Evolutionary conservation across 2,113 vertebrate genomes (phyloP).

Genomic region (Dicrurus megarhynchus): DNA sequence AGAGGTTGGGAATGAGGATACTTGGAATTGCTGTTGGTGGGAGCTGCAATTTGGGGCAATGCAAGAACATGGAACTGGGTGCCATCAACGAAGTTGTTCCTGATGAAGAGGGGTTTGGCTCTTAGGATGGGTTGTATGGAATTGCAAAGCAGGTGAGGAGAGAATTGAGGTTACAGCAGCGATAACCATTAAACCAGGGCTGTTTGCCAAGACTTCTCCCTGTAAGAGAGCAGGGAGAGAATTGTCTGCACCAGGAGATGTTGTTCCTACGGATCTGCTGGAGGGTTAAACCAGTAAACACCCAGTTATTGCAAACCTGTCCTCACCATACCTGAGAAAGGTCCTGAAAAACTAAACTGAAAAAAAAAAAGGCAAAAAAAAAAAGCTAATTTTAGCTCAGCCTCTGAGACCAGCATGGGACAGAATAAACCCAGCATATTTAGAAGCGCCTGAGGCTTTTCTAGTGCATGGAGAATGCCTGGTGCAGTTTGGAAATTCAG

Average conservation of each 20-base stretch:
- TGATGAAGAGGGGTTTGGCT: not conserved
- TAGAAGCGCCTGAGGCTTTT: conserved; percentile 21
- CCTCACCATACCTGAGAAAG: not conserved
- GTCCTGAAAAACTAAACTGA: not conserved
- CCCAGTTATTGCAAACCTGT: not conserved
- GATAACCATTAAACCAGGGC: not conserved
- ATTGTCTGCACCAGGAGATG: not conserved
- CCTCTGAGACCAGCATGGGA: not conserved
- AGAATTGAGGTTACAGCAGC: not conserved
- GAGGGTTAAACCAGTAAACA: not conserved
- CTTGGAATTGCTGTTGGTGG: not conserved
- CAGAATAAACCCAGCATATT: not conserved
- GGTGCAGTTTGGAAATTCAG: not conserved
- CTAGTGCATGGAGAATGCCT: not conserved
- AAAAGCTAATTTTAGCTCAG: not conserved
- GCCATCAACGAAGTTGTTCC: not conserved
- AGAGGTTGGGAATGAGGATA: not conserved
- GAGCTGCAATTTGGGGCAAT: not conserved
- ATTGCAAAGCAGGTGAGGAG: not conserved
- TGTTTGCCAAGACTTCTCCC: not conserved
- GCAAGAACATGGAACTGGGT: not conserved
- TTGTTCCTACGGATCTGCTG: not conserved
- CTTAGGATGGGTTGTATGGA: not conserved
- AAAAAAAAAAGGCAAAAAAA: not conserved
- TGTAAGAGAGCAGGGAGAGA: not conserved